Conservation (phyloP, 2,113 vertebrate species). For the Colius striatus region DNA sequence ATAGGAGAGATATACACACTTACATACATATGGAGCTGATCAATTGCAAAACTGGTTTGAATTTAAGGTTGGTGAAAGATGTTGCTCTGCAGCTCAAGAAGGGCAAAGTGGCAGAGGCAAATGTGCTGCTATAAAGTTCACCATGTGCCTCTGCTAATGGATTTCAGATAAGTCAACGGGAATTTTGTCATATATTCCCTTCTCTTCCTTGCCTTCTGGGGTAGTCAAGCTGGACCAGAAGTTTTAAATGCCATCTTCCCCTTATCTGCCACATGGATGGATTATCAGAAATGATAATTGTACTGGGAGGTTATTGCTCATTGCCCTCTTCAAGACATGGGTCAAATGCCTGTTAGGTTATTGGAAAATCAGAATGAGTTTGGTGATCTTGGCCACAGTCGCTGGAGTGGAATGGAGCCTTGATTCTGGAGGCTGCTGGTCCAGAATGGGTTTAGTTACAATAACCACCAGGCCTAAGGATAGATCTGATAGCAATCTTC, state of each 20-base stretch:
- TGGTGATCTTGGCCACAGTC: not conserved
- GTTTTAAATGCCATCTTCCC: not conserved
- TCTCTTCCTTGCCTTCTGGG: not conserved
- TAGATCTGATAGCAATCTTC: not conserved
- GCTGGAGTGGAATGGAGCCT: not conserved
- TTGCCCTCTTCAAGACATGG: not conserved
- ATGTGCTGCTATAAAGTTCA: not conserved
- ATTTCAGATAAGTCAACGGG: not conserved
- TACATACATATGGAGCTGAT: not conserved
- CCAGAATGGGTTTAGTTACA: not conserved
- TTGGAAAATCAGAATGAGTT: not conserved
- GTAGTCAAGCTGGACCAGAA: not conserved
- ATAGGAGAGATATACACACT: not conserved
- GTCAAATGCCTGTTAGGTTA: not conserved
- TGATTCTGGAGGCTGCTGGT: not conserved
- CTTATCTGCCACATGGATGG: not conserved
- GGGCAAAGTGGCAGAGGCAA: not conserved
- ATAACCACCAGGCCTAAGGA: not conserved
- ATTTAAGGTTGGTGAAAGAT: not conserved
- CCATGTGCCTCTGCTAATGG: not conserved
- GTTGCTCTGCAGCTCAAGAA: not conserved
- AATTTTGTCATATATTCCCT: not conserved
- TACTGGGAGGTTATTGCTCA: not conserved
- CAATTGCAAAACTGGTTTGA: not conserved
- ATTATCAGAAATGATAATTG: not conserved